Base-by-base conservation (phyloP, 2,113 vertebrate genomes). In the Plectropomus leopardus region DNA sequence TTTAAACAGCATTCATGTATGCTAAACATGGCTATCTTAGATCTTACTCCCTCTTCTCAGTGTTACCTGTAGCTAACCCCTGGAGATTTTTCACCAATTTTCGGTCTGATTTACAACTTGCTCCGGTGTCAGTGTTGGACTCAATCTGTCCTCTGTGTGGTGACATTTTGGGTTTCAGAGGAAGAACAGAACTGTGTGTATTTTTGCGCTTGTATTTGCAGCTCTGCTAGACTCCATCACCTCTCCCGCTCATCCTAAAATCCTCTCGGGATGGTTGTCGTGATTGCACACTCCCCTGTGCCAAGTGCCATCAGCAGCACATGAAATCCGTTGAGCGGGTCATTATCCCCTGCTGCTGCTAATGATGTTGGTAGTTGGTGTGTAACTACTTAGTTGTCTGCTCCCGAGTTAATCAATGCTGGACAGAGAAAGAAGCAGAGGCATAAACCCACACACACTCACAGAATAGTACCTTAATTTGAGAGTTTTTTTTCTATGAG, bases 291-390 rank as follows among this genome's bases (percentile, higher is more conserved):
- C 69, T 70, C 66, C 82, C 61, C 45, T 54, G 48, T 70, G 58
- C 77, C 17, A 30, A 71, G 75, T 70, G 76, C 84, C 87, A 87
- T 84, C 85, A 87, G 80, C 67, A 32, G 80, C 81, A 83, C 72
- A 71, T 84, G 82, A 82, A 91, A 90, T 87, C 82, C 72, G 61
- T 83, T 83, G 68, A 69, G 72, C 61, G 2, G 80, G 77, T 88
- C 83, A 85, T 93, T 85, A 92, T 80, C 82, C 80, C 76, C 86
- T 42, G 55, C 79, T 75, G 87, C 61, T 76, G 58, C 77, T 92
- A 87, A 91, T 86, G 87, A 84, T 90, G 80, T 77, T 84, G 86
- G 60, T 80, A 54, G 76, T 81, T 78, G 89, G 71, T 72, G 84
- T 77, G 85, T 72, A 78, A 87, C 80, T 84, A 32, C 78, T 86